phyloP scores from a whole-genome alignment of 2,888 invertebrate species.

The Cantharis rufa region DNA sequence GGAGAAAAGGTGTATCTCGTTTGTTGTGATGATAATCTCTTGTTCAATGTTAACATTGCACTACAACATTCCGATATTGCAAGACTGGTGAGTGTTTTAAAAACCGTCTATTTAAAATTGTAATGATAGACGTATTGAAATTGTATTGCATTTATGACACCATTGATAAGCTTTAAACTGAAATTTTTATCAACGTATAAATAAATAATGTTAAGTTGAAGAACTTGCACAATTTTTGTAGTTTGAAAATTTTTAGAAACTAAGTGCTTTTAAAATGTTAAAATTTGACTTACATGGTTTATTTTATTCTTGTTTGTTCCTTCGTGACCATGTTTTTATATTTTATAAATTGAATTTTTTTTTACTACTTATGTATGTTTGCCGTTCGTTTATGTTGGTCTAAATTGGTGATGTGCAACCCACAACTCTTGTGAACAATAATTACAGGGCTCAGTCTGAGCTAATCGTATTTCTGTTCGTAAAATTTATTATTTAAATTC shows the following conservation, averaged over 20 bases:
- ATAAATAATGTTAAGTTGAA: neutral
- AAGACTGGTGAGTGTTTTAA: conserved; percentile 39
- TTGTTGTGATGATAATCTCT: conserved; percentile 39
- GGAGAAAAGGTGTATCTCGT: conserved; percentile 45
- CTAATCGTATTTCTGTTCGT: neutral
- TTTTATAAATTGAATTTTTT: neutral
- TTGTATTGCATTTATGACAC: neutral
- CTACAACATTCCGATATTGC: conserved; percentile 37
- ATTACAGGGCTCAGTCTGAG: neutral
- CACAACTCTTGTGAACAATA: neutral
- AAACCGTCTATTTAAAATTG: neutral
- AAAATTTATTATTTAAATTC: no score
- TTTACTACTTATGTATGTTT: neutral
- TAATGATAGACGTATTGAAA: neutral
- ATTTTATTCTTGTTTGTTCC: no score
- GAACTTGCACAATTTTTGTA: neutral
- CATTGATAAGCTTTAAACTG: neutral
- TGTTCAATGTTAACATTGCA: conserved; percentile 45
- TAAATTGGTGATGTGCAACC: neutral
- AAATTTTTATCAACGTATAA: neutral
- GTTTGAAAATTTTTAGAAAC: neutral
- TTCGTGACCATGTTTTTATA: neutral
- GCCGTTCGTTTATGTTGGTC: neutral
- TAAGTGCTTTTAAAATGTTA: neutral
- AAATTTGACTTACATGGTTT: neutral